Conservation (phyloP, 1,140 invertebrate genomes). For the Euschistus heros region DNA sequence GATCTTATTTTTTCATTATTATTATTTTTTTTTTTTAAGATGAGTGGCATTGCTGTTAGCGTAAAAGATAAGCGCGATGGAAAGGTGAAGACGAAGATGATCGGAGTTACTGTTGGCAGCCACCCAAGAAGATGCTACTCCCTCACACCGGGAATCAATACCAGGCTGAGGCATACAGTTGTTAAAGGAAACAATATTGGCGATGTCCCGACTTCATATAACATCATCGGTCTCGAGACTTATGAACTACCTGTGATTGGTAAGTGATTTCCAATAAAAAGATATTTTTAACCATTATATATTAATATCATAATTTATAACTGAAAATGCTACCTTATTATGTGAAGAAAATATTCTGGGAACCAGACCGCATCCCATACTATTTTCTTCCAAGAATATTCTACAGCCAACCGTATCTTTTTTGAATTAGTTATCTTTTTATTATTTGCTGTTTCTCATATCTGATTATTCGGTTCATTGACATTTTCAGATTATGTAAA, state of each 20-base stretch:
- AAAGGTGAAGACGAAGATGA: constrained; percentile 40
- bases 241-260: constrained; percentile 65
- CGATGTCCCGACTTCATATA: constrained; percentile 56
- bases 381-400: too few relatives aligned
- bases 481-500: too few relatives aligned
- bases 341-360: too few relatives aligned
- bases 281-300: neutral
- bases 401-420: too few relatives aligned
- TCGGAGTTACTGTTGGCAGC: constrained; percentile 46
- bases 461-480: too few relatives aligned
- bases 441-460: too few relatives aligned
- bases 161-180: constrained; percentile 44
- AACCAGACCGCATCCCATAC: too few relatives aligned
- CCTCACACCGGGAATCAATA: constrained; percentile 49
- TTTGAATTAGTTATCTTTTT: too few relatives aligned
- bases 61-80: constrained; percentile 38
- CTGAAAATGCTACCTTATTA: too few relatives aligned
- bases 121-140: constrained; percentile 45
- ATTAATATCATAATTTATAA: too few relatives aligned
- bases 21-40: constrained; percentile 21
- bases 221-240: constrained; percentile 51
- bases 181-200: constrained; percentile 47
- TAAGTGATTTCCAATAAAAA: constrained; percentile 34
- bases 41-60: constrained; percentile 45
- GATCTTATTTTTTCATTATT: neutral